These are phyloP conservation scores for Conops quadrifasciatus DNA, from an alignment of 2,888 invertebrate genomes.

Conservation along the genomic window DNA sequence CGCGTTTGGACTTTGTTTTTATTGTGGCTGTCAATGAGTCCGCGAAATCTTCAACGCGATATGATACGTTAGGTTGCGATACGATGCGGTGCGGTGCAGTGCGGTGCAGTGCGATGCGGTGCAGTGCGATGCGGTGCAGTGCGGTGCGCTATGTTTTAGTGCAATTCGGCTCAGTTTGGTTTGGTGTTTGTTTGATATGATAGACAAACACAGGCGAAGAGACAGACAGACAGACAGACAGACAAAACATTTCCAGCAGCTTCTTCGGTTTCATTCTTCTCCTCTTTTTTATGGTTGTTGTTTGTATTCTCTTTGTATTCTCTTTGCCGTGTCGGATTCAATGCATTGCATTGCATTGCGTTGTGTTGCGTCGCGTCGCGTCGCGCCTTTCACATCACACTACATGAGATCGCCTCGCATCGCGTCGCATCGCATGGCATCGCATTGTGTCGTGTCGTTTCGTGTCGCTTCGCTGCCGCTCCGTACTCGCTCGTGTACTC, in stretches of 20 bases:
- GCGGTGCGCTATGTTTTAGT: too few relatives aligned
- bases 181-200: constrained; percentile 1
- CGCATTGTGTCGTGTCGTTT: too few relatives aligned
- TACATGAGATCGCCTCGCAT: not conserved
- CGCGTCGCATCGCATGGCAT: not conserved
- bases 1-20: not conserved
- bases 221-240: not conserved
- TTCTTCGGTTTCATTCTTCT: not conserved
- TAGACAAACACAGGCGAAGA: not conserved
- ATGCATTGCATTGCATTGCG: not conserved
- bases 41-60: too few relatives aligned
- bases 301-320: not conserved
- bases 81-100: too few relatives aligned
- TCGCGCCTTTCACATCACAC: not conserved
- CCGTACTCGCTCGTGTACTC: not conserved
- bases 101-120: too few relatives aligned
- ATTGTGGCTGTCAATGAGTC: not conserved
- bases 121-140: not conserved
- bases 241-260: not conserved
- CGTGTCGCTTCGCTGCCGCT: not conserved
- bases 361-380: not conserved
- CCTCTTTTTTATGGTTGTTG: not conserved
- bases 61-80: too few relatives aligned
- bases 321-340: not conserved
- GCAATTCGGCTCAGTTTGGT: not conserved